These are phyloP conservation scores for Steinernema scapterisci DNA, from an alignment of 2,888 invertebrate genomes.

Conservation along the genomic window DNA sequence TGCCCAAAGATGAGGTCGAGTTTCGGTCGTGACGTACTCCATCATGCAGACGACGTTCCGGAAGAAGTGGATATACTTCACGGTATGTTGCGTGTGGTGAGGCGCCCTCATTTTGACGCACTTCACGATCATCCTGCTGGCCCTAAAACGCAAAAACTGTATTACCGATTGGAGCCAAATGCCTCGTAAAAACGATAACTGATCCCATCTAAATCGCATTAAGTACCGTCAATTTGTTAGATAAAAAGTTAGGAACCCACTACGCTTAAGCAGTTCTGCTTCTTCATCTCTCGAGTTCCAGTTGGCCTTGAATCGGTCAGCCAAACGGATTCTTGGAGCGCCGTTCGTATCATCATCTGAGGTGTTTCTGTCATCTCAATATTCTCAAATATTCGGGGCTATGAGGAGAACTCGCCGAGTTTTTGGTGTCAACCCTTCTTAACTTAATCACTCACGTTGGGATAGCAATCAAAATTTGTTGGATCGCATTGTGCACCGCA, in stretches of 20 bases:
- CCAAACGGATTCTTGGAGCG: constrained; percentile 12
- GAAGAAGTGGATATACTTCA: constrained; percentile 9
- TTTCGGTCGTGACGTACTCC: neutral
- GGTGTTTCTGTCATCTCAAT: constrained; percentile 31
- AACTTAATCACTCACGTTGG: constrained; percentile 44
- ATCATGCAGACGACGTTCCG: neutral
- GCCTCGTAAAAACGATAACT: too few species aligned
- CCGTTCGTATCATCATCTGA: neutral
- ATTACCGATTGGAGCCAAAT: too few species aligned
- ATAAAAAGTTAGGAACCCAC: constrained; percentile 16
- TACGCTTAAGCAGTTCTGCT: neutral
- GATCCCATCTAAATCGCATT: too few species aligned
- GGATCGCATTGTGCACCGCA: constrained; percentile 45
- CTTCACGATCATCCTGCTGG: neutral
- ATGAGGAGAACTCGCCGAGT: neutral
- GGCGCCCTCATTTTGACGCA: neutral
- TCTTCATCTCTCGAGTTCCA: constrained; percentile 16
- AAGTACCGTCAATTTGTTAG: neutral
- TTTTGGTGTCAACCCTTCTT: neutral
- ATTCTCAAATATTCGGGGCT: neutral
- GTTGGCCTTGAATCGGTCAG: constrained; percentile 27
- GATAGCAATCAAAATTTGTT: constrained; percentile 44
- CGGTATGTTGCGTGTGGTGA: neutral
- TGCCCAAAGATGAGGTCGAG: neutral
- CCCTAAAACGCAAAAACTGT: neutral